These are phyloP conservation scores for Octodon degus DNA, from an alignment of 2,113 vertebrate species.

Conservation along the genomic window DNA sequence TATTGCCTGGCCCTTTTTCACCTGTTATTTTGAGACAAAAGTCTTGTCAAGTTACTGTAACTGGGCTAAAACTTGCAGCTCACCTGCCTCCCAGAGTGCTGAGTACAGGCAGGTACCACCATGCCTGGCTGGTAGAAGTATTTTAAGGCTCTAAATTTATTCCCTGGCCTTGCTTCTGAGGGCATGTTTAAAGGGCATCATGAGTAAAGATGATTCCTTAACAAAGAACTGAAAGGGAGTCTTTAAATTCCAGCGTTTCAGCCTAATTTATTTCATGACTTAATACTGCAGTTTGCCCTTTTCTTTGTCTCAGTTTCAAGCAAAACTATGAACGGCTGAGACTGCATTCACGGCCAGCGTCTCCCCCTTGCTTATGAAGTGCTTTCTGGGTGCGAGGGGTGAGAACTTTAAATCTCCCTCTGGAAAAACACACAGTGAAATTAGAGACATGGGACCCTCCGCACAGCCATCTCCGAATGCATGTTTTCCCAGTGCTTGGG, in stretches of 20 bases:
- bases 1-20: neutral
- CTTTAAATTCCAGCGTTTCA: neutral
- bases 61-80: neutral
- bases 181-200: neutral
- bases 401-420: constrained; percentile 71
- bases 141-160: neutral
- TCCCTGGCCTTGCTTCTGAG: neutral
- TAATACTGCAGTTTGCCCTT: constrained; percentile 55
- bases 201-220: neutral
- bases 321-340: constrained; percentile 62
- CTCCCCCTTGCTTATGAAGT: constrained; percentile 57
- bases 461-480: constrained; percentile 59
- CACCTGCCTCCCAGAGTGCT: neutral
- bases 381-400: constrained; percentile 71
- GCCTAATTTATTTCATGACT: constrained; percentile 59
- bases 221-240: neutral
- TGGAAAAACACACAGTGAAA: constrained; percentile 73
- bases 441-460: constrained; percentile 52
- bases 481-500: constrained; percentile 56
- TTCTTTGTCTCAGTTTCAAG: constrained; percentile 62
- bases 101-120: neutral
- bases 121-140: neutral
- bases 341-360: constrained; percentile 17
- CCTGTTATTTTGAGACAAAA: neutral
- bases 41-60: neutral